Conservation (phyloP, 2,113 vertebrate species). For the Isurus oxyrinchus region DNA sequence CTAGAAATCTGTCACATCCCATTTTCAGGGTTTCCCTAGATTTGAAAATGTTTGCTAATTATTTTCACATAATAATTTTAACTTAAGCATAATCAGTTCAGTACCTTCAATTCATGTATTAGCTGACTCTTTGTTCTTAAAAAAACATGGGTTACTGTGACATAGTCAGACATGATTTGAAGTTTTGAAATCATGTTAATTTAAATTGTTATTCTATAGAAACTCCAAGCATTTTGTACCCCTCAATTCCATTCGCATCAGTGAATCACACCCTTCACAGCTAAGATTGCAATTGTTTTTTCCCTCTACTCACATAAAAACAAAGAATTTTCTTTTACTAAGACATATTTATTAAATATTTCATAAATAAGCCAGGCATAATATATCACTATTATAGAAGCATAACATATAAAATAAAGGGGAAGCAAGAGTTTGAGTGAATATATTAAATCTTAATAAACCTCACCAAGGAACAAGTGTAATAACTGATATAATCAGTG, state of each 20-base stretch:
- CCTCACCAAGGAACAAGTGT: neutral
- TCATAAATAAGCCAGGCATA: neutral
- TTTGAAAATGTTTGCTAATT: conserved; percentile 26
- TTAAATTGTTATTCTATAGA: neutral
- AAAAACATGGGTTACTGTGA: neutral
- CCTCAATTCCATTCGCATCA: neutral
- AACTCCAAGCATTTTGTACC: conserved; percentile 9
- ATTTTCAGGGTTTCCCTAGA: conserved; percentile 16
- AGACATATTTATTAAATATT: neutral
- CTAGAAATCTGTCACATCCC: conserved; percentile 17
- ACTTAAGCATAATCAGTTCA: conserved; percentile 13
- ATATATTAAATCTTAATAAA: neutral
- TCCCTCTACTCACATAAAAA: neutral
- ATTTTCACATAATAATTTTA: conserved; percentile 24
- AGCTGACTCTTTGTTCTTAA: neutral
- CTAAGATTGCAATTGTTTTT: neutral
- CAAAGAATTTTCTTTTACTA: neutral
- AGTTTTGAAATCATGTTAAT: conserved; percentile 20
- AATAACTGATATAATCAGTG: neutral
- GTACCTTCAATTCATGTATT: neutral
- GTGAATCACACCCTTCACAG: neutral
- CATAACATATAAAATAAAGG: neutral
- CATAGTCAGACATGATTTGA: conserved; percentile 15
- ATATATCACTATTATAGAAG: neutral
- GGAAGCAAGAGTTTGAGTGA: neutral